phyloP scores from a whole-genome alignment of 35 echinoderm and acorn worm genomes.

The Apostichopus californicus region DNA sequence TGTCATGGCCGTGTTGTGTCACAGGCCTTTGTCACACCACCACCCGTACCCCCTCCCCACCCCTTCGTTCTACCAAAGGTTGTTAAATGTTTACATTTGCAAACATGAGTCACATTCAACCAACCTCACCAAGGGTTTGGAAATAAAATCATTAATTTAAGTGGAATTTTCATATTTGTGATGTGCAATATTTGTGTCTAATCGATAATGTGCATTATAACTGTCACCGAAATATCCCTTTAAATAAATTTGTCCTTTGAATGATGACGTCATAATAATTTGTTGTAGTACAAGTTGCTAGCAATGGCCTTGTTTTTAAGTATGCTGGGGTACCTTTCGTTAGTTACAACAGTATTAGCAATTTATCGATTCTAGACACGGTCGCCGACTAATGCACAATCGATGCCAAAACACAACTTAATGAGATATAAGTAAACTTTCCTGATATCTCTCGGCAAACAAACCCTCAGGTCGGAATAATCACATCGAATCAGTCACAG shows the following conservation, averaged over 20 bases:
- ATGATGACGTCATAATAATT: not conserved
- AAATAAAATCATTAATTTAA: no score
- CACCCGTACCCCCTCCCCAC: no score
- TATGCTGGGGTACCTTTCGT: not conserved
- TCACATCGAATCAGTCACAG: no score
- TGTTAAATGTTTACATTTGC: no score
- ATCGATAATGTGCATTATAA: no score
- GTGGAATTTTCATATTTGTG: no score
- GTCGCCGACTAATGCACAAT: not conserved
- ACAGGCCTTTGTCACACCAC: no score
- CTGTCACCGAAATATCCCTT: not conserved
- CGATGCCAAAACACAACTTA: not conserved
- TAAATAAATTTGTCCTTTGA: not conserved
- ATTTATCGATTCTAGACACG: not conserved
- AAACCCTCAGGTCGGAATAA: not conserved
- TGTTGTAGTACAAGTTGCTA: not conserved
- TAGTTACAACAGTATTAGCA: not conserved
- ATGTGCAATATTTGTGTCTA: no score
- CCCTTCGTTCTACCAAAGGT: no score
- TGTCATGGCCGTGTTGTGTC: no score
- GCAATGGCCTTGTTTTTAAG: not conserved
- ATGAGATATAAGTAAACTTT: not conserved
- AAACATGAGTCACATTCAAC: no score
- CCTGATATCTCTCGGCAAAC: not conserved
- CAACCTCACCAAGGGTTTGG: no score